A percentile compares a stretch with the other conserved stretches of the same genome.
Conservation (phyloP, 2,113 vertebrate genomes). For the Siphamia tubifer region DNA sequence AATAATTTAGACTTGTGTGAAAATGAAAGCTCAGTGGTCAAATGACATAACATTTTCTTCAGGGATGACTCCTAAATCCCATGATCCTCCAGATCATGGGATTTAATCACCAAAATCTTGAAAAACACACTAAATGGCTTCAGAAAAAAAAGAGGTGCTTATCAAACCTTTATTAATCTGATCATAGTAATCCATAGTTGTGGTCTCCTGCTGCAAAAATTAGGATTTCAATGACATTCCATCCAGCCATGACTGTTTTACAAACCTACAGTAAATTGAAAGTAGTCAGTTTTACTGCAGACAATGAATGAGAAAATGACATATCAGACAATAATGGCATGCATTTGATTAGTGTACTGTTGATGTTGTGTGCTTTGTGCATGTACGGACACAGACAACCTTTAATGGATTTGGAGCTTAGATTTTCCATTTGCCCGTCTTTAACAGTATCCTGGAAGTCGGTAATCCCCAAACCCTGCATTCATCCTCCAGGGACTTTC, state of each 20-base stretch:
- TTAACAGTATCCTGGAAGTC: constrained; percentile 44
- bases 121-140: too few species aligned
- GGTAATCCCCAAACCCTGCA: constrained; percentile 49
- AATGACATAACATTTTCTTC: too few species aligned
- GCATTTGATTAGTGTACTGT: not conserved
- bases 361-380: not conserved
- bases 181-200: too few species aligned
- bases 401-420: constrained; percentile 43
- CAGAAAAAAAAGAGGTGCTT: too few species aligned
- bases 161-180: too few species aligned
- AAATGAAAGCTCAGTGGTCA: too few species aligned
- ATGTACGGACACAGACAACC: constrained; percentile 11
- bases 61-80: too few species aligned
- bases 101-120: too few species aligned
- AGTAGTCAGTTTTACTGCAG: not conserved
- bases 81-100: too few species aligned
- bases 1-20: too few species aligned
- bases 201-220: too few species aligned
- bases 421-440: constrained; percentile 35
- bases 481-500: constrained; percentile 47
- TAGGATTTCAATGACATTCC: not conserved
- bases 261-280: not conserved
- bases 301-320: not conserved
- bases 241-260: not conserved
- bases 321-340: not conserved